Conservation (phyloP, 35 echinoderm and acorn worm genomes). For the Amphiura filiformis region DNA sequence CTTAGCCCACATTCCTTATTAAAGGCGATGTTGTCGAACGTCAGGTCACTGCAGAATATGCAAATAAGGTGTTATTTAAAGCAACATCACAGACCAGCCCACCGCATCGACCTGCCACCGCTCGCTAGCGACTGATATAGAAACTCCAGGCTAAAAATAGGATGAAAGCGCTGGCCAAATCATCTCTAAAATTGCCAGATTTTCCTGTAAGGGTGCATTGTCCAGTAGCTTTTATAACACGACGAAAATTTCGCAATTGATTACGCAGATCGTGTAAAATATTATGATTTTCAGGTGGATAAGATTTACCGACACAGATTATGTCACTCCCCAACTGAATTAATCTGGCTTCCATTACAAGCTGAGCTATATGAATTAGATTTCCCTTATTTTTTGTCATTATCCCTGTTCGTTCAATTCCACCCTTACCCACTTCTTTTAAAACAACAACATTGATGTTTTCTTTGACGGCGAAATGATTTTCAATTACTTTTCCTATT, state of each 20-base stretch:
- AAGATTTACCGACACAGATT: background rate
- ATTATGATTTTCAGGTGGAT: too few relatives aligned
- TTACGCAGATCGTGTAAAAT: background rate
- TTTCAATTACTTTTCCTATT: background rate
- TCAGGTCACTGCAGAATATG: too few relatives aligned
- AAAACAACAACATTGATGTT: background rate
- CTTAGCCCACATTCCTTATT: too few relatives aligned
- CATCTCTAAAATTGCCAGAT: background rate
- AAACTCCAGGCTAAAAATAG: background rate
- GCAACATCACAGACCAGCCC: too few relatives aligned
- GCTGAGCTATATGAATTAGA: slow-evolving; percentile 8
- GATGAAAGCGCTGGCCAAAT: slow-evolving; percentile 1
- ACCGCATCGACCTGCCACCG: too few relatives aligned
- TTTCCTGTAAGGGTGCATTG: background rate
- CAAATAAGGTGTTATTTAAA: too few relatives aligned
- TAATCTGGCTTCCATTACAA: background rate
- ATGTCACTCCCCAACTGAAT: background rate
- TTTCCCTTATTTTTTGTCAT: slow-evolving; percentile 11
- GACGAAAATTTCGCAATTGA: slow-evolving; percentile 1
- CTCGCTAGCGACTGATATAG: too few relatives aligned
- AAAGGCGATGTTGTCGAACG: too few relatives aligned
- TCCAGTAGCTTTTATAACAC: background rate
- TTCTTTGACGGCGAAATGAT: background rate
- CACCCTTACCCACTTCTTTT: background rate
- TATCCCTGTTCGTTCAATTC: background rate